Evolutionary conservation across 2,113 vertebrate species (phyloP).

Genomic region (Urocitellus parryii): DNA sequence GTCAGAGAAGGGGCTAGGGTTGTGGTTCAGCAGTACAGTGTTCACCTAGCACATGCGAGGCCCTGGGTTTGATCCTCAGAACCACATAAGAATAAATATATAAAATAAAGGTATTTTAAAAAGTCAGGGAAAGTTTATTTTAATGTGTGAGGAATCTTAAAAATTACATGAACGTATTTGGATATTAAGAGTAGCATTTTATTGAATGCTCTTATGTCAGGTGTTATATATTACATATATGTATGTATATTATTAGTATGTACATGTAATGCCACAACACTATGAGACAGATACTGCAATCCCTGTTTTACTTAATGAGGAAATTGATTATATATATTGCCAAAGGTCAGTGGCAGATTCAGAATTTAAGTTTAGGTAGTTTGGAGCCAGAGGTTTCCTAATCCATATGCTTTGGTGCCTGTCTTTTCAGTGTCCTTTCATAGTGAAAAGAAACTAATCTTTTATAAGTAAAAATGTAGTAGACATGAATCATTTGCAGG

Average conservation of each 20-base stretch:
- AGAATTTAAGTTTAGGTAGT: background rate
- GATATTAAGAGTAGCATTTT: slow-evolving; percentile 1
- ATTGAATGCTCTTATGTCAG: background rate
- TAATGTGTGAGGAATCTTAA: background rate
- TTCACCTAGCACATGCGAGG: no score
- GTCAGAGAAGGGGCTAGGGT: background rate
- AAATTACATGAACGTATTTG: background rate
- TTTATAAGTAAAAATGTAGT: slow-evolving; percentile 4
- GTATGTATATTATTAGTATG: background rate
- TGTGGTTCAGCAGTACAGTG: no score
- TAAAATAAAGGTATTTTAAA: background rate
- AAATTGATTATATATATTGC: slow-evolving; percentile 43
- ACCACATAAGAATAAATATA: no score
- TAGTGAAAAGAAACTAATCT: slow-evolving; percentile 13
- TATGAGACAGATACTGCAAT: background rate
- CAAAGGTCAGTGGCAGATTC: background rate
- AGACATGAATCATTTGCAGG: background rate
- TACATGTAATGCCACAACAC: background rate
- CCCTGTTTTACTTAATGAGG: slow-evolving; percentile 27
- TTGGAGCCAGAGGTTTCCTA: slow-evolving; percentile 19
- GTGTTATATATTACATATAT: background rate
- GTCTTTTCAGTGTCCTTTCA: background rate
- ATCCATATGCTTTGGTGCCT: background rate
- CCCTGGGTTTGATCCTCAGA: no score
- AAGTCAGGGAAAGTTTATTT: background rate